Evolutionary conservation across 2,888 invertebrate genomes (phyloP), one percentile per base, ranked within the genome.

Genomic region (Diaprepes abbreviatus): DNA sequence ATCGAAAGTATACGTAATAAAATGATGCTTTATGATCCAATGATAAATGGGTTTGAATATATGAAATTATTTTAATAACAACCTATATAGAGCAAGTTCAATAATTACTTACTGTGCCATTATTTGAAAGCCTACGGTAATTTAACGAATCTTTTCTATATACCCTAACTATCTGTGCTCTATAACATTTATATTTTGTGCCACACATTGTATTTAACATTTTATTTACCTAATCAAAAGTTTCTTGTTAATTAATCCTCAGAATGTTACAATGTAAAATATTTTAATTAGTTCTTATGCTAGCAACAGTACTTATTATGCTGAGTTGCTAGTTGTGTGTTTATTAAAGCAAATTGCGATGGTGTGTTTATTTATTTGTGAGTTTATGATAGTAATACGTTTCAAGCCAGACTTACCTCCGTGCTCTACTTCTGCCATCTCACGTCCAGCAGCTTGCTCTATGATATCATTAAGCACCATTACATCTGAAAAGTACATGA

Each of bases 401-500:
- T 19, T 33, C 4, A 31, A 6, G 64, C n/a, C 38, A 7, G 35
- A 84, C 88, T 89, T 92, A 95, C 94, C 94, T 90, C 93, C 93
- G 84, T 93, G 93, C 75, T 95, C 95, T 82, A 93, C 93, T 70
- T 92, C 90, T 82, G 92, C 89, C 86, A 94, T 94, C 82, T 94
- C 94, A 83, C 93, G 89, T 77, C 94, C 93, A 70, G 96, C 93
- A 68, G 94, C 97, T 88, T 97, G 97, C 84, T 97, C 96, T 79
- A 97, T 95, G 80, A 98, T 96, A 85, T 97, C 96, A 84, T 96
- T 97, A 80, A 97, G 88, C 79, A 97, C 97, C 95, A 97, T 95
- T 73, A 97, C 96, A 88, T 98, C 97, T 97, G 54, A 43, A 87
- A 60, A 12, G 33, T n/a, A n/a, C n/a, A n/a, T n/a, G n/a, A n/a